Evolutionary conservation across 1,140 invertebrate species (phyloP).

Genomic region (Calephelis nemesis): DNA sequence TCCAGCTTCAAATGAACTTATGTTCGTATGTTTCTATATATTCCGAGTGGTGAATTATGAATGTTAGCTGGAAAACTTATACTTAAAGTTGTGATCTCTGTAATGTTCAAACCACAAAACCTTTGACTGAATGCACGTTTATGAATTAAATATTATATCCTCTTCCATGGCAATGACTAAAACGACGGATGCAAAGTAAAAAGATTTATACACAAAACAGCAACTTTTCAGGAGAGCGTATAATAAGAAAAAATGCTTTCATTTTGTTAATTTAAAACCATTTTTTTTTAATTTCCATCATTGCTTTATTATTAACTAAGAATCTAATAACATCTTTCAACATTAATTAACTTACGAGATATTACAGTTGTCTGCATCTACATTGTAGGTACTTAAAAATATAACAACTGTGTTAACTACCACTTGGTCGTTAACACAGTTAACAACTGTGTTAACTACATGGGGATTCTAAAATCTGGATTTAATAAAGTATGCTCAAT

Average conservation of each 20-base stretch:
- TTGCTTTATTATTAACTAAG: not conserved
- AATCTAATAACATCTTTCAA: slow-evolving; percentile 10
- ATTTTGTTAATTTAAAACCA: not conserved
- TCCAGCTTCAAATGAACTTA: no score
- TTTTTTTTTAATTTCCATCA: not conserved
- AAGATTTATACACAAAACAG: slow-evolving; percentile 22
- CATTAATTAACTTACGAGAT: slow-evolving; percentile 24
- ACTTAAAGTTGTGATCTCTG: no score
- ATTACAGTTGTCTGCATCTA: slow-evolving; percentile 22
- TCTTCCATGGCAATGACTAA: not conserved
- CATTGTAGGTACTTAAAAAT: slow-evolving; percentile 13
- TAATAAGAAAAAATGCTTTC: slow-evolving; percentile 20
- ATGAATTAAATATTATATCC: no score
- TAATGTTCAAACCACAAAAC: no score
- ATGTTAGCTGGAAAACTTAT: no score
- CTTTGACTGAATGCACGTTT: no score
- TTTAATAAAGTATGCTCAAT: not conserved
- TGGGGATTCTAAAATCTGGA: slow-evolving; percentile 19
- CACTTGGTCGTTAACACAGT: slow-evolving; percentile 24
- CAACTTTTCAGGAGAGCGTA: slow-evolving; percentile 23
- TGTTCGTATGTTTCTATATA: no score
- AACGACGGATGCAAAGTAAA: slow-evolving; percentile 26
- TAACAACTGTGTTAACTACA: slow-evolving; percentile 21
- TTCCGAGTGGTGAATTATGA: no score
- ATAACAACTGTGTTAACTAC: slow-evolving; percentile 23